Conservation (phyloP, 2,888 invertebrate species). For the Dasypogon diadema region DNA sequence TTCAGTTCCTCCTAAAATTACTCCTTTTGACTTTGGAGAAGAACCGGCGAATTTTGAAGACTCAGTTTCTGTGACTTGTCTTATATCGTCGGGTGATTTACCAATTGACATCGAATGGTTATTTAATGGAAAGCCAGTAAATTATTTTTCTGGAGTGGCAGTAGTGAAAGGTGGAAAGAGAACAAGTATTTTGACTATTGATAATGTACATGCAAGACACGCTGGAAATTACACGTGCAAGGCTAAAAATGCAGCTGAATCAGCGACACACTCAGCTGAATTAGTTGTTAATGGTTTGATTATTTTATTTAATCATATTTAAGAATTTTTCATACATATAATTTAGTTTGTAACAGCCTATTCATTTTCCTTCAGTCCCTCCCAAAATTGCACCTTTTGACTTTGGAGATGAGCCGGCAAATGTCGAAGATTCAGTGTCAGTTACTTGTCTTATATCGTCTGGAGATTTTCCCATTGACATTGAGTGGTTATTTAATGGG, state of each 20-base stretch:
- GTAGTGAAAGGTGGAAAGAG: constrained; percentile 69
- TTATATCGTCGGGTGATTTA: constrained; percentile 72
- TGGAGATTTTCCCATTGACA: constrained; percentile 79
- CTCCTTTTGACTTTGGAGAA: constrained; percentile 76
- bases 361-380: constrained; percentile 70
- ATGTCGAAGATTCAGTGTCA: constrained; percentile 74
- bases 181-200: constrained; percentile 75
- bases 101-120: constrained; percentile 77
- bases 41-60: constrained; percentile 73
- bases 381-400: constrained; percentile 79
- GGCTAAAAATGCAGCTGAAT: constrained; percentile 73
- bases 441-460: constrained; percentile 74
- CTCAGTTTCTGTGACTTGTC: constrained; percentile 71
- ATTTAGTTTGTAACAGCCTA: background rate
- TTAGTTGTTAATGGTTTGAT: constrained; percentile 71
- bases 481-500: constrained; percentile 79
- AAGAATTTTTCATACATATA: background rate
- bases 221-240: constrained; percentile 77
- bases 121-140: constrained; percentile 66
- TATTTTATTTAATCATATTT: constrained; percentile 53
- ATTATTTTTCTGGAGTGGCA: constrained; percentile 69
- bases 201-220: constrained; percentile 74
- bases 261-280: constrained; percentile 71
- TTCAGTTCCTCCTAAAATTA: constrained; percentile 75
- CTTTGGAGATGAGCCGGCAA: constrained; percentile 75